These are phyloP conservation scores for Cerceris ruficornis DNA, from an alignment of 2,888 invertebrate species.

Conservation along the genomic window DNA sequence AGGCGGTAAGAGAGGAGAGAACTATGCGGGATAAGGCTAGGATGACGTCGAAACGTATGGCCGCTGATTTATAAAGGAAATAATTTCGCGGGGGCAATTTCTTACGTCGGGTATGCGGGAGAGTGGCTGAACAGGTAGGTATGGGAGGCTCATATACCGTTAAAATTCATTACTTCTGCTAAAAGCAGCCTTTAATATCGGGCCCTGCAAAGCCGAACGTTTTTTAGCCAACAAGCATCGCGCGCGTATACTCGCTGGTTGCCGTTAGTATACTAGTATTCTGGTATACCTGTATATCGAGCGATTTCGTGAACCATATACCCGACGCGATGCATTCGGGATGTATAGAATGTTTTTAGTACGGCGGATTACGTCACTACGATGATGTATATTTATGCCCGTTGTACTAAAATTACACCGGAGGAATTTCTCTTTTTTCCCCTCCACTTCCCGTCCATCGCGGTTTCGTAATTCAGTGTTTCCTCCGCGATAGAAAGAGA, in stretches of 20 bases:
- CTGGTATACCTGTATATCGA: neutral
- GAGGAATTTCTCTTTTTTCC: constrained; percentile 23
- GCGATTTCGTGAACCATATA: constrained; percentile 16
- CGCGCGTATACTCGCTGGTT: neutral
- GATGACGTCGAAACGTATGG: constrained; percentile 75
- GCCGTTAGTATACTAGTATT: neutral
- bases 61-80: constrained; percentile 80
- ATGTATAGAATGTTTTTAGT: constrained; percentile 21
- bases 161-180: constrained; percentile 74
- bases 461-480: constrained; percentile 44
- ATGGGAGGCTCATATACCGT: constrained; percentile 57
- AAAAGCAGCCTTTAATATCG: constrained; percentile 72
- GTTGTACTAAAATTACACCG: constrained; percentile 47
- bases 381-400: constrained; percentile 50
- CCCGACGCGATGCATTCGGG: neutral
- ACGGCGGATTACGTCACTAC: constrained; percentile 25
- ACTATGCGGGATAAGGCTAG: constrained; percentile 61
- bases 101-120: constrained; percentile 65
- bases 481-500: constrained; percentile 17
- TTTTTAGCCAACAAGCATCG: constrained; percentile 29
- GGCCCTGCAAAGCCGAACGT: constrained; percentile 43
- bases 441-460: neutral
- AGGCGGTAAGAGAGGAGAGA: constrained; percentile 18
- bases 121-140: constrained; percentile 37
- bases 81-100: constrained; percentile 77